phyloP scores from a whole-genome alignment of 2,888 invertebrate genomes.

The Alloplasta piceator region DNA sequence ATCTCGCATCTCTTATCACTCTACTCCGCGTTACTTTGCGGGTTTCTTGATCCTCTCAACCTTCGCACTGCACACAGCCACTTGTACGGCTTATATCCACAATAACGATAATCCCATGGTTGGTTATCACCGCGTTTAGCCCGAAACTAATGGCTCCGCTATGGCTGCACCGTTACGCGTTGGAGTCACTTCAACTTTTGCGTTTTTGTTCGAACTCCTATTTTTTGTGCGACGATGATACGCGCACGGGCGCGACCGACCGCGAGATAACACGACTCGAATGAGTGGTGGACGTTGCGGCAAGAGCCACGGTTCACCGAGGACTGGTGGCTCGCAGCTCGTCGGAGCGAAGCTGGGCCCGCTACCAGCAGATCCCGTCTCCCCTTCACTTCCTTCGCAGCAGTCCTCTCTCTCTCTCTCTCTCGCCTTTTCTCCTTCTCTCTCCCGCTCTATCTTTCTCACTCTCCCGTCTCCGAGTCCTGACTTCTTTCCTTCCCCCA shows the following conservation, averaged over 20 bases:
- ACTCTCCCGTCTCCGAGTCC: conserved; percentile 65
- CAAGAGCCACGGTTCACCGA: conserved; percentile 78
- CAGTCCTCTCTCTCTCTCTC: conserved; percentile 64
- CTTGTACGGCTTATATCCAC: conserved; percentile 58
- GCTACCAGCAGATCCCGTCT: conserved; percentile 71
- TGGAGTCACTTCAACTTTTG: too few relatives aligned
- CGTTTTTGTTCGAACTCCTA: too few relatives aligned
- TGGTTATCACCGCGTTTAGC: not conserved
- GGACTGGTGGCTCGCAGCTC: conserved; percentile 78
- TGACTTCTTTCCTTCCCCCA: conserved; percentile 70
- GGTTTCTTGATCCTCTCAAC: conserved; percentile 34
- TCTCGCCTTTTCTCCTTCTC: conserved; percentile 62
- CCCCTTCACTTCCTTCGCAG: conserved; percentile 72
- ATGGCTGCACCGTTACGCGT: too few relatives aligned
- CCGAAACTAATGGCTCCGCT: not conserved
- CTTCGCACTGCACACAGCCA: conserved; percentile 46
- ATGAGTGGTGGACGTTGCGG: conserved; percentile 64
- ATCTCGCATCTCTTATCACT: conserved; percentile 68
- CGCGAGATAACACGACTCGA: conserved; percentile 52
- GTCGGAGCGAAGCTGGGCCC: conserved; percentile 76
- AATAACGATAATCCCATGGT: conserved; percentile 63
- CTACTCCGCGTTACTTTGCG: conserved; percentile 32
- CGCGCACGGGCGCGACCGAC: conserved; percentile 33
- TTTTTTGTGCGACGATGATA: conserved; percentile 19
- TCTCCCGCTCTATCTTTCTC: conserved; percentile 64